A percentile compares a stretch with the other conserved stretches of the same genome.
Evolutionary conservation across 2,888 invertebrate genomes (phyloP).

Genomic region (Caenorhabditis drosophilae): DNA sequence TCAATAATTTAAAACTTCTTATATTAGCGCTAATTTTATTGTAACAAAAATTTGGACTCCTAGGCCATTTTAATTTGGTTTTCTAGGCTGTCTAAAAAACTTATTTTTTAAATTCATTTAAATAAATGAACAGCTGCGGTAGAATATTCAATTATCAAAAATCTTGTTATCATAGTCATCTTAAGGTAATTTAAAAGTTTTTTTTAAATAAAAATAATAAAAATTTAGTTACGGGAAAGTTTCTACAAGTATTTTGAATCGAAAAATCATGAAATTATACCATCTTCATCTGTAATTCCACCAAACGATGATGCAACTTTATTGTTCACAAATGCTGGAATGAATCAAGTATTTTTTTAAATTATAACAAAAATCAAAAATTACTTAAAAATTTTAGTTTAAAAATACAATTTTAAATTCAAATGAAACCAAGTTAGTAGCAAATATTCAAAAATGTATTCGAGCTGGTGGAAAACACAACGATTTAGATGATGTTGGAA

Average conservation of each 20-base stretch:
- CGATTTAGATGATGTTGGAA: constrained; percentile 95
- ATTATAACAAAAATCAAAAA: neutral
- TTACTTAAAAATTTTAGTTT: constrained; percentile 74
- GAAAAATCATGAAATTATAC: constrained; percentile 86
- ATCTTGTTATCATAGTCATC: too few species aligned
- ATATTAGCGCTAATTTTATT: too few species aligned
- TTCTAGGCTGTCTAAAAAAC: too few species aligned
- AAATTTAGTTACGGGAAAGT: constrained; percentile 39
- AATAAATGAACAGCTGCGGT: too few species aligned
- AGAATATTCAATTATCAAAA: too few species aligned
- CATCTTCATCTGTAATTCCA: constrained; percentile 96
- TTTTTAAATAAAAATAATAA: too few species aligned
- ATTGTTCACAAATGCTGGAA: constrained; percentile 95
- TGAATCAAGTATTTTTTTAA: constrained; percentile 92
- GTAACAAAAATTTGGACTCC: too few species aligned
- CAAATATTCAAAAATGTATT: constrained; percentile 97
- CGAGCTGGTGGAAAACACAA: constrained; percentile 96
- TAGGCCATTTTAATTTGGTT: too few species aligned
- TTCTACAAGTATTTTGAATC: constrained; percentile 84
- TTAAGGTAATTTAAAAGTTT: too few species aligned
- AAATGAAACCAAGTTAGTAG: constrained; percentile 82
- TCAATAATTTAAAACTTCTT: too few species aligned
- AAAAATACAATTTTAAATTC: constrained; percentile 95
- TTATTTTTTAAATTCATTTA: too few species aligned
- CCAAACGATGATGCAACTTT: constrained; percentile 91